Base-by-base conservation (phyloP, 2,888 invertebrate genomes). In the Brassicogethes aeneus region DNA sequence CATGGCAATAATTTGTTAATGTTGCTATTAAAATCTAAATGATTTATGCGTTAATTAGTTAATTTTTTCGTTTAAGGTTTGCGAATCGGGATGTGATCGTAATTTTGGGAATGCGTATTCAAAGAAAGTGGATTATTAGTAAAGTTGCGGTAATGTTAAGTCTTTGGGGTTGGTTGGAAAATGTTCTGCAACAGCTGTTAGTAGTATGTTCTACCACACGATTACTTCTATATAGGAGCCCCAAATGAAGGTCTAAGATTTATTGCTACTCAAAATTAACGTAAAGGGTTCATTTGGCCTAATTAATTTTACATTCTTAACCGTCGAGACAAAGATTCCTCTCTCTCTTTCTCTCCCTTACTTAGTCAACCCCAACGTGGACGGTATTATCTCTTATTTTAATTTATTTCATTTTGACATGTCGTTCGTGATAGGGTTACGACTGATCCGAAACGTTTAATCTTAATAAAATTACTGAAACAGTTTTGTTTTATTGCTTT, bases 161-260 rank as follows among this genome's bases (percentile, higher is more conserved):
- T 23, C 23, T 10, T 23, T 23, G 23, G 23, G 23, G 23, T 23
- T 23, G 23, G 23, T 23, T 23, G 5, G 23, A 23, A 23, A 23
- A 23, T 23, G 23, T 23, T 23, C 23, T 23, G 23, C 23, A 23
- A 23, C 23, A 23, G 23, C 23, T 23, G 23, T 23, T 23, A 7
- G 23, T 23, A 23, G 23, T 23, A 23, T 23, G 23, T 23, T 23
- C 23, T 23, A 23, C 23, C 23, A 23, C 23, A 23, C 23, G 23
- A 23, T 23, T 23, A 23, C 23, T 23, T 23, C 23, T 5, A 23
- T 23, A 23, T 23, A 23, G 23, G 23, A 23, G n/a, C 23, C 23
- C 23, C 23, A 23, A 23, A 23, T 23, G 23, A 23, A 23, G 23
- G 23, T 23, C 23, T 23, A 23, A 23, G 23, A 23, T 23, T 23